Percentiles rank a stretch among this genome's conserved stretches.
These are phyloP conservation scores for Matsumyia berberina DNA, from an alignment of 2,888 invertebrate genomes.

Conservation along the genomic window DNA sequence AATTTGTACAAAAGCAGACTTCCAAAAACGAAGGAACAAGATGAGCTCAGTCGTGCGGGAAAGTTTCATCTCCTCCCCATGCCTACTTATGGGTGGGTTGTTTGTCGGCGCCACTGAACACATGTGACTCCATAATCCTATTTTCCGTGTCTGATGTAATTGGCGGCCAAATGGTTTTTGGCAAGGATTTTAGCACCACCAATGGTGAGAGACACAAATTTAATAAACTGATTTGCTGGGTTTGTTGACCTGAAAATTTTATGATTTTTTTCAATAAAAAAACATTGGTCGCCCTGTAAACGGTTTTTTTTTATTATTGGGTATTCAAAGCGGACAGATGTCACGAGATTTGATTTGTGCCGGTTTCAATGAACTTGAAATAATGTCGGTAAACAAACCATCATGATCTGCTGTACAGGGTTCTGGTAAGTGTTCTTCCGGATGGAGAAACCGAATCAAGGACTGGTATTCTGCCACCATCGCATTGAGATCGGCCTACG, in stretches of 20 bases:
- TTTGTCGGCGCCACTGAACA: not conserved
- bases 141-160: not conserved
- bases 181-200: not conserved
- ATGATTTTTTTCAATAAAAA: not conserved
- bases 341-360: not conserved
- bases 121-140: slow-evolving; percentile 6
- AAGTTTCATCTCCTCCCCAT: slow-evolving; percentile 24
- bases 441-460: too few relatives aligned
- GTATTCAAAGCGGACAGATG: not conserved
- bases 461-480: too few relatives aligned
- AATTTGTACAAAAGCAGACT: slow-evolving; percentile 19
- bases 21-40: not conserved
- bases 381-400: not conserved
- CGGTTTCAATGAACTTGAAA: not conserved
- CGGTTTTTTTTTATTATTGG: not conserved
- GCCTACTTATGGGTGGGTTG: not conserved
- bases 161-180: not conserved
- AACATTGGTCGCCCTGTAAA: not conserved
- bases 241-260: slow-evolving; percentile 13
- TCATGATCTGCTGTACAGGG: too few relatives aligned
- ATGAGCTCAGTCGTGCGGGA: slow-evolving; percentile 21
- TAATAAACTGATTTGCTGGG: slow-evolving; percentile 15
- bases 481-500: too few relatives aligned
- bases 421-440: too few relatives aligned
- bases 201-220: slow-evolving; percentile 16